Evolutionary conservation across 2,888 invertebrate species (phyloP).

Genomic region (Napeogenes sylphis): DNA sequence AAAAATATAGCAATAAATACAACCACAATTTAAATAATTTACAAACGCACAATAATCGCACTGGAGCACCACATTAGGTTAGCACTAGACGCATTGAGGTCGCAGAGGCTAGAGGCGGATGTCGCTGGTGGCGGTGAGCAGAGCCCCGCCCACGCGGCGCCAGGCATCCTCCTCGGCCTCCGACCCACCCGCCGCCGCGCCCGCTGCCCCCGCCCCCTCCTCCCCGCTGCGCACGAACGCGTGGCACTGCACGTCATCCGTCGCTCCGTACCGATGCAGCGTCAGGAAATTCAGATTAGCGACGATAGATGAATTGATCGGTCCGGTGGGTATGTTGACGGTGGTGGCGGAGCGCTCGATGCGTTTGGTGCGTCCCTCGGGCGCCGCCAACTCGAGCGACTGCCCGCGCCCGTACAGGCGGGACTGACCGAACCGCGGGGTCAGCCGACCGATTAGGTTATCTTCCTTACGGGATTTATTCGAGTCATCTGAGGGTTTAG

Average conservation of each 20-base stretch:
- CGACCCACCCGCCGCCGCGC: conserved; percentile 24
- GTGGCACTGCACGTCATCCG: conserved; percentile 49
- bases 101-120: conserved; percentile 50
- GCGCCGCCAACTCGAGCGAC: conserved; percentile 60
- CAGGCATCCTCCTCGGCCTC: conserved; percentile 34
- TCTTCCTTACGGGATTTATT: conserved; percentile 55
- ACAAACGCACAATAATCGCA: conserved; percentile 33
- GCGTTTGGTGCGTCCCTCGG: conserved; percentile 47
- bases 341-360: conserved; percentile 69
- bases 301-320: conserved; percentile 64
- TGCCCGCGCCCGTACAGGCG: conserved; percentile 64
- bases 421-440: conserved; percentile 70
- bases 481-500: conserved; percentile 54
- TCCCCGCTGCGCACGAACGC: conserved; percentile 40
- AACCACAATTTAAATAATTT: conserved; percentile 42
- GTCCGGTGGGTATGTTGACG: conserved; percentile 57
- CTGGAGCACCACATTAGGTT: conserved; percentile 19
- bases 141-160: conserved; percentile 37
- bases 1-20: conserved; percentile 65
- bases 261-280: conserved; percentile 67
- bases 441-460: conserved; percentile 64
- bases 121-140: conserved; percentile 56
- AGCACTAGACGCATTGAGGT: conserved; percentile 11
- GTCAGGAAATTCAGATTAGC: conserved; percentile 67
- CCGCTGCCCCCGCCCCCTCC: conserved; percentile 29